phyloP scores from a whole-genome alignment of 2,113 vertebrate species.

The Ochotona curzoniae region DNA sequence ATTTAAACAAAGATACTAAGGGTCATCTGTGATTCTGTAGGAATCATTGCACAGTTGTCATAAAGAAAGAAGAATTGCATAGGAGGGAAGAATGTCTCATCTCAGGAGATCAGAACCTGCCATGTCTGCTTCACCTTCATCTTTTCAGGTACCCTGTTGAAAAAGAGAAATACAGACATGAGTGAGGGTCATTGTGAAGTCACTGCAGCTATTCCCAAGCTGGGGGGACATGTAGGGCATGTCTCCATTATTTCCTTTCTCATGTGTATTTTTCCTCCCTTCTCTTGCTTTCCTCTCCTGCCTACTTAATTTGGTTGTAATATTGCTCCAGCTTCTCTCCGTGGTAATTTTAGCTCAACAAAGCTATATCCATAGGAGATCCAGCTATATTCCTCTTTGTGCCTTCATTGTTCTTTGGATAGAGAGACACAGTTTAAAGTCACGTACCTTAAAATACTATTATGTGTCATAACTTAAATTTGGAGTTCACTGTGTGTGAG shows the following conservation, averaged over 20 bases:
- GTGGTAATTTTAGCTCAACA: slow-evolving; percentile 21
- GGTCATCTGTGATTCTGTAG: slow-evolving; percentile 7
- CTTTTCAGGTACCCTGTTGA: background rate
- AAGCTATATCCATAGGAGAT: slow-evolving; percentile 27
- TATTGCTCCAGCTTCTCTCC: background rate
- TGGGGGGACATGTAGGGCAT: no score
- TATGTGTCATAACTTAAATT: background rate
- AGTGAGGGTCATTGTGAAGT: background rate
- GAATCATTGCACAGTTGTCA: slow-evolving; percentile 18
- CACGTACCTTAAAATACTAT: background rate
- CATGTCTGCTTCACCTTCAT: slow-evolving; percentile 55
- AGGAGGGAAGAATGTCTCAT: background rate
- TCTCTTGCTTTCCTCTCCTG: background rate
- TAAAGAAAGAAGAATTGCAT: slow-evolving; percentile 22
- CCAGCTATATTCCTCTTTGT: background rate
- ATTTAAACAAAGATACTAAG: background rate
- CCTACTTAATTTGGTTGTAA: background rate
- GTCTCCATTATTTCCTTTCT: background rate
- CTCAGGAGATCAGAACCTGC: background rate
- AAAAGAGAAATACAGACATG: slow-evolving; percentile 20
- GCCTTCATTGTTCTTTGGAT: slow-evolving; percentile 49
- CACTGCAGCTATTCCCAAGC: background rate
- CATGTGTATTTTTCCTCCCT: background rate
- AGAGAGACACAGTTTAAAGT: background rate
- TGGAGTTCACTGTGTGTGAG: background rate